Conservation (phyloP, 2,797 vertebrate species). For the Rhinophrynus dorsalis region DNA sequence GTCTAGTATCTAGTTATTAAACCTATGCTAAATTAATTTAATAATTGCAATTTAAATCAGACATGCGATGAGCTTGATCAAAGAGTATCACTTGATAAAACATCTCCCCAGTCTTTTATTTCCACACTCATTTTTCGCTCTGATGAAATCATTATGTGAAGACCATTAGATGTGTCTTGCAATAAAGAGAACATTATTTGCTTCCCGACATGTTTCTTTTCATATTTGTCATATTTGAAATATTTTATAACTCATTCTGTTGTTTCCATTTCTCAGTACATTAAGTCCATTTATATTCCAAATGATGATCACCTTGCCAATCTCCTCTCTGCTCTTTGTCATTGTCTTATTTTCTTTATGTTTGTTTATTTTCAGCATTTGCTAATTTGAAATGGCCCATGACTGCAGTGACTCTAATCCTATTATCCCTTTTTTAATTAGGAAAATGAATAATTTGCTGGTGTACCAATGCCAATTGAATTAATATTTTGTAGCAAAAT, state of each 20-base stretch:
- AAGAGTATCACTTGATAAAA: not conserved
- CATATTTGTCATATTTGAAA: not conserved
- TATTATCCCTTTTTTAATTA: conserved; percentile 42
- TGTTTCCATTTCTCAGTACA: conserved; percentile 8
- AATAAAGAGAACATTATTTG: not conserved
- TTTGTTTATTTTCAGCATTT: conserved; percentile 10
- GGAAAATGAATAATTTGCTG: conserved; percentile 34
- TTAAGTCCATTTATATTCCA: conserved; percentile 17
- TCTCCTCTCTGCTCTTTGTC: not conserved
- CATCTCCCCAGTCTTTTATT: not conserved
- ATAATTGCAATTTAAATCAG: too few relatives aligned
- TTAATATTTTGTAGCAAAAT: conserved; percentile 4
- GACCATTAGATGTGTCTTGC: not conserved
- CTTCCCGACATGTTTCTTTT: not conserved
- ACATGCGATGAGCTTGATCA: not conserved
- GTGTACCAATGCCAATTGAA: conserved; percentile 3
- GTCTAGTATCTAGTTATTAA: too few relatives aligned
- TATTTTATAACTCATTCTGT: not conserved
- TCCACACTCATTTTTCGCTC: conserved; percentile 9
- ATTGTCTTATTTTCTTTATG: not conserved
- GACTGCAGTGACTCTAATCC: conserved; percentile 27
- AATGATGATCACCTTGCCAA: not conserved
- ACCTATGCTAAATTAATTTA: too few relatives aligned
- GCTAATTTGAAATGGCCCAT: conserved; percentile 10
- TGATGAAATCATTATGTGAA: not conserved